A percentile compares a stretch with the other conserved stretches of the same genome.
phyloP scores from a whole-genome alignment of 2,888 invertebrate species.

The Rhodophaea formosa region DNA sequence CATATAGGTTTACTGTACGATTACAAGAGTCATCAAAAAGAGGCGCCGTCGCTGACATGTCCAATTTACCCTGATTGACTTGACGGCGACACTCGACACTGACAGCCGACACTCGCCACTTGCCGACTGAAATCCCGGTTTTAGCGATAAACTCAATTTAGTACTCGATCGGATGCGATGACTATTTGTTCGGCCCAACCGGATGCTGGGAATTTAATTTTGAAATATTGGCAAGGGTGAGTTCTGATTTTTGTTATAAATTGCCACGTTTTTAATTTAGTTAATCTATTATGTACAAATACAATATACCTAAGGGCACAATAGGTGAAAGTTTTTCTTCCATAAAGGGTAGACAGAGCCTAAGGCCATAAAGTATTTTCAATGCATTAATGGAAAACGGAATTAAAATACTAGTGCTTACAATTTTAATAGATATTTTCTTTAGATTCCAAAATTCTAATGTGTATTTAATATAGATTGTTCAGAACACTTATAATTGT shows the following conservation, averaged over 20 bases:
- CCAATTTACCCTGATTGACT: constrained; percentile 68
- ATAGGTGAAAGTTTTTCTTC: too few relatives aligned
- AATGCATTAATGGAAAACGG: too few relatives aligned
- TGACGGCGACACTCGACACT: constrained; percentile 52
- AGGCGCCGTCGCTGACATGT: constrained; percentile 48
- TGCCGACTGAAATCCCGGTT: constrained; percentile 63
- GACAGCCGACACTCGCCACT: constrained; percentile 43
- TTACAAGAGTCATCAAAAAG: constrained; percentile 43
- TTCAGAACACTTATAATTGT: too few relatives aligned
- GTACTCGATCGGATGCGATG: constrained; percentile 41
- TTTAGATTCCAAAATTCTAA: too few relatives aligned
- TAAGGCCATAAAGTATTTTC: too few relatives aligned
- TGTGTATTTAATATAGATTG: too few relatives aligned
- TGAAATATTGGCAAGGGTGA: background rate
- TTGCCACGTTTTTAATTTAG: too few relatives aligned
- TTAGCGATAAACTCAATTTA: constrained; percentile 60
- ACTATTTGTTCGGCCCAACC: constrained; percentile 38
- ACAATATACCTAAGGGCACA: too few relatives aligned
- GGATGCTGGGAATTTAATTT: background rate
- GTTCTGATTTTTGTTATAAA: too few relatives aligned
- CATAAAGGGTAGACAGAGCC: too few relatives aligned
- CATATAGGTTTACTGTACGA: constrained; percentile 4
- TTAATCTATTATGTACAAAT: too few relatives aligned
- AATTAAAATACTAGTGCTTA: background rate
- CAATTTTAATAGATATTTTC: too few relatives aligned